Percentiles rank a stretch among this genome's conserved stretches.
phyloP scores from a whole-genome alignment of 2,113 vertebrate genomes.

The Melanocharis versteri region DNA sequence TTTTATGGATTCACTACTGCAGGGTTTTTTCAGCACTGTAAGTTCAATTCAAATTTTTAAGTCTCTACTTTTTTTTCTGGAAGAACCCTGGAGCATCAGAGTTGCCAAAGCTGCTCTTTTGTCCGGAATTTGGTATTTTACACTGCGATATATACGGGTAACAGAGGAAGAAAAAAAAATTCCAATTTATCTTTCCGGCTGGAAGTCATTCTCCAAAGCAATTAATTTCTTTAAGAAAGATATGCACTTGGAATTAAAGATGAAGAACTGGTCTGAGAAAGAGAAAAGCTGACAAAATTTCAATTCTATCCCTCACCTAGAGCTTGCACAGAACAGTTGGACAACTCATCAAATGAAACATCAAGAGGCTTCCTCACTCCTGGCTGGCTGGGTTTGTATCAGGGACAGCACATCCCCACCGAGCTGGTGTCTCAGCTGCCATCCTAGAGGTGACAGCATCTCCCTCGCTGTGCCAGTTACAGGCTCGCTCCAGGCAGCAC shows the following conservation, averaged over 20 bases:
- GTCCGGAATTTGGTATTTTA: background rate
- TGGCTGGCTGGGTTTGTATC: background rate
- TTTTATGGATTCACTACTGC: background rate
- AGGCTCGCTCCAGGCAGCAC: fast-evolving
- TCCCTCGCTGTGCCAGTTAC: background rate
- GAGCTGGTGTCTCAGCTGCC: background rate
- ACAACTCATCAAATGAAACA: background rate
- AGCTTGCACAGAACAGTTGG: background rate
- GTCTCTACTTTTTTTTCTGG: background rate
- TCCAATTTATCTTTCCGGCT: background rate
- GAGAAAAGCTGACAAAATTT: background rate
- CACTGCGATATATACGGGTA: background rate
- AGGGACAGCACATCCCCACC: background rate
- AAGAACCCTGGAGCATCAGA: background rate
- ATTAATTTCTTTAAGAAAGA: background rate
- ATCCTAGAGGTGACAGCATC: background rate
- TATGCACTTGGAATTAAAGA: background rate
- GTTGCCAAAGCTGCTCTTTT: background rate
- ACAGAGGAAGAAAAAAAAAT: background rate
- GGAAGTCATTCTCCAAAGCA: background rate
- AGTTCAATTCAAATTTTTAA: background rate
- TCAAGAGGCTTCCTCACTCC: background rate
- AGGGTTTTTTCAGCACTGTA: background rate
- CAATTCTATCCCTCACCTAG: background rate
- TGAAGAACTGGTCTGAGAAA: background rate